A percentile compares a stretch with the other conserved stretches of the same genome.
These are phyloP conservation scores for Hyles vespertilio DNA, from an alignment of 1,140 invertebrate species.

Conservation along the genomic window DNA sequence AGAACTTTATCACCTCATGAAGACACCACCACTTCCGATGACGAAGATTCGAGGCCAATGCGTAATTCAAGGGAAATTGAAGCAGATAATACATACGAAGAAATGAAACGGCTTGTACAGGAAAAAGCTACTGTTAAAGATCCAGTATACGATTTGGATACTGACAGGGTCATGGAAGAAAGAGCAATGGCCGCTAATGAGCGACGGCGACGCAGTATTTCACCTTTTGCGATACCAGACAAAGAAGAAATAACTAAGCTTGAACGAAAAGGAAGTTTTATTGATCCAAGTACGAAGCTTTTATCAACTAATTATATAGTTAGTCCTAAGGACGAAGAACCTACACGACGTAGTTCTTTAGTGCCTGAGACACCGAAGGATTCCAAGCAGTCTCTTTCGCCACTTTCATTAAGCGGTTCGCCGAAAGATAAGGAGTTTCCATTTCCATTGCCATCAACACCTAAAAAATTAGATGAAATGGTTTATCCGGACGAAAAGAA, in stretches of 20 bases:
- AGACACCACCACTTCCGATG: constrained; percentile 70
- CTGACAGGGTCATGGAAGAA: constrained; percentile 63
- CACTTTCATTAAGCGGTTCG: constrained; percentile 43
- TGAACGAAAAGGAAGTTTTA: constrained; percentile 70
- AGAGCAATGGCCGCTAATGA: constrained; percentile 62
- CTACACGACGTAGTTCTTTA: constrained; percentile 42
- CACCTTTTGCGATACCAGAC: constrained; percentile 69
- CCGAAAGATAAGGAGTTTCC: constrained; percentile 54
- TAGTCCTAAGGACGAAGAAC: constrained; percentile 62
- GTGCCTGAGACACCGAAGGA: constrained; percentile 37
- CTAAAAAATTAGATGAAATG: constrained; percentile 60
- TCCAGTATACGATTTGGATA: constrained; percentile 68
- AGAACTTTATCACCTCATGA: constrained; percentile 53
- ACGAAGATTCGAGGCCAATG: constrained; percentile 54
- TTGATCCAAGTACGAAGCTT: constrained; percentile 71
- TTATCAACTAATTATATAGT: constrained; percentile 63
- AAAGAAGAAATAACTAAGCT: constrained; percentile 45
- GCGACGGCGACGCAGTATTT: constrained; percentile 70
- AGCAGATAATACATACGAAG: constrained; percentile 68
- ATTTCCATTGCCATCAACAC: constrained; percentile 42
- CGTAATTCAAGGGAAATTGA: constrained; percentile 64
- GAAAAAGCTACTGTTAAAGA: constrained; percentile 63
- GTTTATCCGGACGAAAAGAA: constrained; percentile 58
- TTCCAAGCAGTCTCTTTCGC: constrained; percentile 42
- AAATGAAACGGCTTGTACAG: constrained; percentile 70